Conservation (phyloP, 2,797 vertebrate genomes). For the Coregonus sp. region DNA sequence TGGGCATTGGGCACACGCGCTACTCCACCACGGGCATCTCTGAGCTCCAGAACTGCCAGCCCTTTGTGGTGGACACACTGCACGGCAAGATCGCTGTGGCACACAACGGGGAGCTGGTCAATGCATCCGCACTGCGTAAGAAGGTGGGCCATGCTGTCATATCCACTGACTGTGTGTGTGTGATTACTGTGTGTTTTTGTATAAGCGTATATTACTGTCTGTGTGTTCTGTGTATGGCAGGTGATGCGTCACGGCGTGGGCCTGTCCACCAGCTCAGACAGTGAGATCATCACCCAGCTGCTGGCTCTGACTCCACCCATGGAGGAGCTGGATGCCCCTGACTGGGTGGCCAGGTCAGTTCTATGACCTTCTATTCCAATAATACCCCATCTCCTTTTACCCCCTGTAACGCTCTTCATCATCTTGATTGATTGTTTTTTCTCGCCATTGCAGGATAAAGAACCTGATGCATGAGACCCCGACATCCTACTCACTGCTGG, state of each 20-base stretch:
- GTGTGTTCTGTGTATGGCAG: constrained; percentile 64
- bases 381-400: background rate
- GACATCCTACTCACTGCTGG: constrained; percentile 90
- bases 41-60: constrained; percentile 97
- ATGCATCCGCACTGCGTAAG: constrained; percentile 84
- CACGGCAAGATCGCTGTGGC: constrained; percentile 96
- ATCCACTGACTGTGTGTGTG: background rate
- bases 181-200: background rate
- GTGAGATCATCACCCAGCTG: constrained; percentile 96
- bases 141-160: constrained; percentile 75
- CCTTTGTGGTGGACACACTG: constrained; percentile 96
- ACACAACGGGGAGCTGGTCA: constrained; percentile 95
- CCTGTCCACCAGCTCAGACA: constrained; percentile 96
- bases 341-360: constrained; percentile 95
- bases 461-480: constrained; percentile 96
- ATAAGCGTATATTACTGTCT: background rate
- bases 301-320: constrained; percentile 93
- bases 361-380: background rate
- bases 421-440: background rate
- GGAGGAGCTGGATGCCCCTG: constrained; percentile 87
- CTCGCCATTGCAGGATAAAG: constrained; percentile 82
- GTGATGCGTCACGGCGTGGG: constrained; percentile 95
- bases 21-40: constrained; percentile 95
- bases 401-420: background rate
- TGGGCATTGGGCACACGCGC: constrained; percentile 95